Evolutionary conservation across 2,113 vertebrate species (phyloP).

Genomic region (Hoplias malabaricus): DNA sequence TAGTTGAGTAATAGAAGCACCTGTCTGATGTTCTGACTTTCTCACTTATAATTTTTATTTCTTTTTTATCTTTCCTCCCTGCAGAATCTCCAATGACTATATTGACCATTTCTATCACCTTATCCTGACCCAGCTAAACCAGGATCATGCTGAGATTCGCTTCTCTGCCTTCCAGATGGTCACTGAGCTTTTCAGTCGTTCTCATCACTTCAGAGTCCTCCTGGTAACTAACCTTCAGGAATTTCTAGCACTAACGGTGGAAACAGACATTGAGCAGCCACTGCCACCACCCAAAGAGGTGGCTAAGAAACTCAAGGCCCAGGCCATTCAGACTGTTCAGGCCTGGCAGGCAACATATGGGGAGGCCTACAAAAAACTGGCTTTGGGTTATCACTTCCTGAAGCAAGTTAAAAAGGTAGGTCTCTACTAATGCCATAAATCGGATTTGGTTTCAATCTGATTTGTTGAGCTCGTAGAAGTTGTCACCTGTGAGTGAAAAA

Average conservation of each 20-base stretch:
- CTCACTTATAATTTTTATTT: background rate
- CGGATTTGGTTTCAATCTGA: no score
- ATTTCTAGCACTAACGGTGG: constrained; percentile 88
- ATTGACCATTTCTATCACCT: constrained; percentile 80
- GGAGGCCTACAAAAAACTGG: constrained; percentile 87
- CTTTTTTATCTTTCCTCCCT: background rate
- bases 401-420: constrained; percentile 86
- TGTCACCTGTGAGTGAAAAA: no score
- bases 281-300: constrained; percentile 87
- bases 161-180: constrained; percentile 85
- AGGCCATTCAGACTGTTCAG: constrained; percentile 77
- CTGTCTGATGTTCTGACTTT: background rate
- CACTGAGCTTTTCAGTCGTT: constrained; percentile 83
- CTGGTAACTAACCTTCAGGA: constrained; percentile 86
- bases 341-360: constrained; percentile 84
- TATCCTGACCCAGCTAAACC: constrained; percentile 79
- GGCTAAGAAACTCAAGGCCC: constrained; percentile 81
- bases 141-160: constrained; percentile 86
- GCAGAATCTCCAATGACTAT: constrained; percentile 82
- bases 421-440: background rate
- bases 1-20: no score
- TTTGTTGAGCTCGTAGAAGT: no score
- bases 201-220: constrained; percentile 83
- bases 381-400: constrained; percentile 88
- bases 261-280: constrained; percentile 82